These are phyloP conservation scores for Aphis craccivora DNA, from an alignment of 1,140 invertebrate species.

Conservation along the genomic window DNA sequence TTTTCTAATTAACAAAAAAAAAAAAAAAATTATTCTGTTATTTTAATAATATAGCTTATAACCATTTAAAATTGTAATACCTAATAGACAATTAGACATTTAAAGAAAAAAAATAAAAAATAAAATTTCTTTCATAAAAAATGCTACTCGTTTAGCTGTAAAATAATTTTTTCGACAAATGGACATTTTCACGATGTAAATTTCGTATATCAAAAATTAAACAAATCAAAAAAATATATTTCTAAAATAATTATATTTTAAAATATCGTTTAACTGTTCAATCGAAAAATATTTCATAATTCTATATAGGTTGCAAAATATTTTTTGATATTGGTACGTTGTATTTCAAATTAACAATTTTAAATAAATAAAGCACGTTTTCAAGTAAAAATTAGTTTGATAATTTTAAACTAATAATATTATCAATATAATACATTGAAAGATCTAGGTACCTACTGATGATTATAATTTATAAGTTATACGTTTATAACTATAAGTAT, in stretches of 20 bases:
- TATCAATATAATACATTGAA: neutral
- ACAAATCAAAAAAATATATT: neutral
- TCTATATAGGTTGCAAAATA: neutral
- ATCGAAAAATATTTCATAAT: neutral
- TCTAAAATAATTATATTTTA: neutral
- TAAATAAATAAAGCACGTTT: neutral
- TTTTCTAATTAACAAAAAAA: neutral
- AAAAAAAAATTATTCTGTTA: neutral
- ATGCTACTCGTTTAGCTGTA: neutral
- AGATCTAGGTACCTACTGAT: neutral
- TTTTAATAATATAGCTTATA: too few relatives aligned
- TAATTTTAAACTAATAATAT: neutral
- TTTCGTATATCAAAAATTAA: neutral
- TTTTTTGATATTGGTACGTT: neutral
- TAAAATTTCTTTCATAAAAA: neutral
- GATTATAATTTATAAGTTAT: neutral
- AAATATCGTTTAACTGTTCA: neutral
- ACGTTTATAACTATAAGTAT: neutral
- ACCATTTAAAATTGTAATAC: neutral
- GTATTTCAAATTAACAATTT: neutral
- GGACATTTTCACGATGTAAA: neutral
- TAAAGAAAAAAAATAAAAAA: neutral
- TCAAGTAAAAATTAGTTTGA: neutral
- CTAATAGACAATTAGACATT: neutral
- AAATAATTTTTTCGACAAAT: fast-evolving